Percentiles rank a stretch among this genome's conserved stretches.
Conservation (phyloP, 1,140 invertebrate genomes). For the Hypsibius dujardini region DNA sequence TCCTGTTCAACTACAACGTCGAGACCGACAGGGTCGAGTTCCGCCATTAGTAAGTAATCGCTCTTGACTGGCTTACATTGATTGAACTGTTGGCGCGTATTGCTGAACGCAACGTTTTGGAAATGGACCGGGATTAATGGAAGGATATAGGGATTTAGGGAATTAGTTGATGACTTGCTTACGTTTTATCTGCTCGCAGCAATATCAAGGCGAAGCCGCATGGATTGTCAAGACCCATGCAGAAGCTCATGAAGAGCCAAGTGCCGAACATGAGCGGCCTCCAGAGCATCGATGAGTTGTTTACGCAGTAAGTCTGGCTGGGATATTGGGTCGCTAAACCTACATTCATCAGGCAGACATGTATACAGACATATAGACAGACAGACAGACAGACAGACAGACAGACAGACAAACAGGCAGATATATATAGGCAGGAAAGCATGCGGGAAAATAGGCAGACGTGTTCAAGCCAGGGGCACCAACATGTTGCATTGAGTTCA, state of each 20-base stretch:
- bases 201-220: constrained; percentile 48
- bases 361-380: too few species aligned
- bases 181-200: constrained; percentile 28
- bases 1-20: constrained; percentile 74
- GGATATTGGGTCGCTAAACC: too few species aligned
- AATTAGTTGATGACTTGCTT: background rate
- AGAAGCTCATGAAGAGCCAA: constrained; percentile 75
- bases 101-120: too few species aligned
- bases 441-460: too few species aligned
- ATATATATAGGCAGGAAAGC: too few species aligned
- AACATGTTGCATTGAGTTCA: too few species aligned
- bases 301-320: constrained; percentile 48
- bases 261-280: constrained; percentile 73
- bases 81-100: background rate
- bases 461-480: too few species aligned
- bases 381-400: too few species aligned
- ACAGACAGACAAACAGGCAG: too few species aligned
- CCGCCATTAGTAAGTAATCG: constrained; percentile 63
- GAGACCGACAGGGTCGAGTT: constrained; percentile 72
- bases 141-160: too few species aligned
- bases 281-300: constrained; percentile 72
- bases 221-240: constrained; percentile 73
- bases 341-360: too few species aligned
- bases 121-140: too few species aligned
- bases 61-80: constrained; percentile 28